A percentile compares a stretch with the other conserved stretches of the same genome.
Evolutionary conservation across 2,797 vertebrate genomes (phyloP).

Genomic region (Neosilurus hyrtlii): DNA sequence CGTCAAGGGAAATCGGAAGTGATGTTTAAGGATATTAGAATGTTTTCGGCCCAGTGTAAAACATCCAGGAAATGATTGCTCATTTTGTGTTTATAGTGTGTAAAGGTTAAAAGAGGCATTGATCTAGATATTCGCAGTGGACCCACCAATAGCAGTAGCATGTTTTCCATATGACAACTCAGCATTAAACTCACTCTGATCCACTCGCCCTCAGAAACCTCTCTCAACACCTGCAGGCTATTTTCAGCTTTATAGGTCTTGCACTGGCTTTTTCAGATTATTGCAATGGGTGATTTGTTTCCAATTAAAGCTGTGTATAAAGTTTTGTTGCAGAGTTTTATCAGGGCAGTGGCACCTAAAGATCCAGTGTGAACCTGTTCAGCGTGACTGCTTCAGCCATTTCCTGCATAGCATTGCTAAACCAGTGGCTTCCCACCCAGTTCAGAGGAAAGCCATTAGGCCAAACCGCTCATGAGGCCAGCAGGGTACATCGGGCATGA

Average conservation of each 20-base stretch:
- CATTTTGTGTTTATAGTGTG: constrained; percentile 23
- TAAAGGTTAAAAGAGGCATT: constrained; percentile 38
- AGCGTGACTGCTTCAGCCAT: constrained; percentile 66
- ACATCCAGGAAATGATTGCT: constrained; percentile 15
- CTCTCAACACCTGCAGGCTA: no score
- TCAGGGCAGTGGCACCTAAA: constrained; percentile 65
- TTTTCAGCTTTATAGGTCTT: constrained; percentile 17
- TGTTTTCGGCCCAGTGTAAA: background rate
- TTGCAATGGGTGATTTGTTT: constrained; percentile 3
- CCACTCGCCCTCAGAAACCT: constrained; percentile 21
- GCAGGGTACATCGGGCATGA: constrained; percentile 70
- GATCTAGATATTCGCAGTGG: constrained; percentile 15
- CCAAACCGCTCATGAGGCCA: constrained; percentile 75
- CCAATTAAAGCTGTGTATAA: constrained; percentile 21
- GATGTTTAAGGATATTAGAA: background rate
- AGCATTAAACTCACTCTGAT: background rate
- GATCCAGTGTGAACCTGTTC: constrained; percentile 65
- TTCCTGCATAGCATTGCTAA: constrained; percentile 66
- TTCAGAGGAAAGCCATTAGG: constrained; percentile 76
- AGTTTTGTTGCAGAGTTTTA: constrained; percentile 51
- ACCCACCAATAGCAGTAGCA: constrained; percentile 65
- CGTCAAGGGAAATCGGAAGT: background rate
- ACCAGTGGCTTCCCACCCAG: constrained; percentile 62
- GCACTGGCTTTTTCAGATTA: background rate
- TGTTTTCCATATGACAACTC: background rate